phyloP scores from a whole-genome alignment of 2,888 invertebrate species.

The Gymnosoma rotundatum region DNA sequence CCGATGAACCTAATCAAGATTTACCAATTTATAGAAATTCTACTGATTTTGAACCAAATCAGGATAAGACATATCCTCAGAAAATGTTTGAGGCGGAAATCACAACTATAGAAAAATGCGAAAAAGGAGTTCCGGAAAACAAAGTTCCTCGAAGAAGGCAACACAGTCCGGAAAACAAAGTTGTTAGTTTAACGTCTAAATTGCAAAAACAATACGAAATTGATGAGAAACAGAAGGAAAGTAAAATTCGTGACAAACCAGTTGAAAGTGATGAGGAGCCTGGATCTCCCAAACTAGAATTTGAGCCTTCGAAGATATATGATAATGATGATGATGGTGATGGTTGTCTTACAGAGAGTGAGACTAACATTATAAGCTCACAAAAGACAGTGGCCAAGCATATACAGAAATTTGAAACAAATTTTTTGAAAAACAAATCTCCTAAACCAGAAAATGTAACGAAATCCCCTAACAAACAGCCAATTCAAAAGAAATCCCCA shows the following conservation, averaged over 20 bases:
- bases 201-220: constrained; percentile 2
- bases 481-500: neutral
- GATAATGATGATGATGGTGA: constrained; percentile 48
- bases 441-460: constrained; percentile 12
- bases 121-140: constrained; percentile 1
- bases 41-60: neutral
- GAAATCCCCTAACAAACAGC: neutral
- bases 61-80: neutral
- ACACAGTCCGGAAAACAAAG: constrained; percentile 3
- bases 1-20: neutral
- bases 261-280: neutral
- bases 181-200: neutral
- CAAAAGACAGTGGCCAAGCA: constrained; percentile 43
- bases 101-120: neutral
- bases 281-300: neutral
- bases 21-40: neutral
- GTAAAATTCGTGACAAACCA: neutral
- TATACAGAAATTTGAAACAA: constrained; percentile 52
- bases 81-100: neutral
- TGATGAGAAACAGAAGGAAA: neutral
- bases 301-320: neutral
- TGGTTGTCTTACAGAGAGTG: constrained; percentile 13
- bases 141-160: neutral
- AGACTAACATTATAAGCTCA: constrained; percentile 7
- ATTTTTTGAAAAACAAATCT: constrained; percentile 8